Base-by-base conservation (phyloP, 2,797 vertebrate species). In the Hybognathus amarus region DNA sequence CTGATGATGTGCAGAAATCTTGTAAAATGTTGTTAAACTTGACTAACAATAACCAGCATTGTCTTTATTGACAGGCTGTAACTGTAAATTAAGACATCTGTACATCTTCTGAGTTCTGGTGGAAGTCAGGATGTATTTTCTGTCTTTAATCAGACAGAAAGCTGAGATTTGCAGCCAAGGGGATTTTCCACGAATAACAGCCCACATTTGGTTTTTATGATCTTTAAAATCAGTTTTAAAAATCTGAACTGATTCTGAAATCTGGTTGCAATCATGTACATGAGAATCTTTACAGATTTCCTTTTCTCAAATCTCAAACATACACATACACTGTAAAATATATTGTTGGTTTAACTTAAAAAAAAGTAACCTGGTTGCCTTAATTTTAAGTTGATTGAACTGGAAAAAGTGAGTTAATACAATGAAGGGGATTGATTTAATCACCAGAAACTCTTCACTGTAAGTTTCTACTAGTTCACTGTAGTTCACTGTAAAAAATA, bases 1-100 rank as follows among this genome's bases (percentile, higher is more conserved):
- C 30, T 79, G 85, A 87, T 70, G 30, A 83, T 83, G 68, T 64
- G 27, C 85, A 88, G 87, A 77, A 76, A 59, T 61, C 79, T 73
- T 71, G 27, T 24, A 24, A 54, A 79, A 69, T 22, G 36, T 38
- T n/a, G 66, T 40, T 76, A 24, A 77, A 40, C 54, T 63, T 30
- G 40, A 42, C 52, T 27, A 63, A 77, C 54, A 54, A 6, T 5
- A 1, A 24, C 10, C 18, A 42, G 54, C 47, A 68, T 66, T 79
- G 77, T 54, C 42, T 54, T 74, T 27, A 38, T 68, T 30, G 10
- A 33, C 63, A 27, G 56, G 33, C n/a, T 42, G 33, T 76, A 42
- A 76, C 66, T 38, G 63, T 67, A 66, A 79, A 52, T 52, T 2
- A 67, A 24, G 77, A 38, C 20, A 15, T 36, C 42, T 79, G 61